These are phyloP conservation scores for Lepeophtheirus salmonis DNA, from an alignment of 1,140 invertebrate genomes.

Conservation along the genomic window DNA sequence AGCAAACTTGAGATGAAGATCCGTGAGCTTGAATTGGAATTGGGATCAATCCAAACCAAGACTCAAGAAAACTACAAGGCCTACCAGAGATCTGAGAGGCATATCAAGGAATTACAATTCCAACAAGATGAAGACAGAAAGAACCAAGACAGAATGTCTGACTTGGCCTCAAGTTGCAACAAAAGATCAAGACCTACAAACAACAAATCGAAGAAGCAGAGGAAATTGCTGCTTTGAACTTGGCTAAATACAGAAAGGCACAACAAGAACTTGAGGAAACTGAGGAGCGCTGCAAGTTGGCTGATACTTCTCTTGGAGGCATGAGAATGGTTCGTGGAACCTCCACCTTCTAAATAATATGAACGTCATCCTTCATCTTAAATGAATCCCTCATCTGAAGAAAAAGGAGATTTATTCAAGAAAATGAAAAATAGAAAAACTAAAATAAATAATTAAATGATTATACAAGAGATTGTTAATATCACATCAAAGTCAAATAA, in stretches of 20 bases:
- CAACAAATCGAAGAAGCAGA: conserved; percentile 42
- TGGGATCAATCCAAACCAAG: conserved; percentile 43
- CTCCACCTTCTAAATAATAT: conserved; percentile 8
- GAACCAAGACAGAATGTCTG: conserved; percentile 67
- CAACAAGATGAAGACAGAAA: conserved; percentile 78
- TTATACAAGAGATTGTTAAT: too few species aligned
- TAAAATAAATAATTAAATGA: too few species aligned
- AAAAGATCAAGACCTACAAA: conserved; percentile 42
- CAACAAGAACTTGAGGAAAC: conserved; percentile 23
- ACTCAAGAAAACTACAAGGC: conserved; percentile 36
- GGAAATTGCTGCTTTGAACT: conserved; percentile 39
- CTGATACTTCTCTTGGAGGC: background rate
- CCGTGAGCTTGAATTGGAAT: conserved; percentile 51
- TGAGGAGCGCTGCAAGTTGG: conserved; percentile 7
- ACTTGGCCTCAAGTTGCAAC: conserved; percentile 62
- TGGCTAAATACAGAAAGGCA: conserved; percentile 42
- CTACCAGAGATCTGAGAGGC: conserved; percentile 34
- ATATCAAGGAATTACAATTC: conserved; percentile 35
- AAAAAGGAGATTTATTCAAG: too few species aligned
- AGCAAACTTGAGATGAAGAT: conserved; percentile 76
- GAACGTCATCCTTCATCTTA: background rate
- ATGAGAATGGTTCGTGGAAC: conserved; percentile 5
- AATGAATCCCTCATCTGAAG: too few species aligned
- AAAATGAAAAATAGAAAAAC: too few species aligned
- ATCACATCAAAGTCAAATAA: too few species aligned